Conservation (phyloP, 2,888 invertebrate species). For the Apodemia duryi region DNA sequence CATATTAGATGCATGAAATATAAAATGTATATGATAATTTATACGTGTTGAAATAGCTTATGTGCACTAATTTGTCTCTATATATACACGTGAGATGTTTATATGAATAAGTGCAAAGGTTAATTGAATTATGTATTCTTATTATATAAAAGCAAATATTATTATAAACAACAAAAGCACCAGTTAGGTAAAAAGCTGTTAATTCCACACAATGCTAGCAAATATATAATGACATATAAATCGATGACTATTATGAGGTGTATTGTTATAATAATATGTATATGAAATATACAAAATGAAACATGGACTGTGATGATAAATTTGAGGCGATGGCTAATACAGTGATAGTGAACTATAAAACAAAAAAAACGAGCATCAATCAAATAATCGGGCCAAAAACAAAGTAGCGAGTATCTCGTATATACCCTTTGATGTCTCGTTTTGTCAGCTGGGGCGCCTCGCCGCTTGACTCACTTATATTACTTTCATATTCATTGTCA, state of each 20-base stretch:
- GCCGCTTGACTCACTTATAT: conserved; percentile 75
- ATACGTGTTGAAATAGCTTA: neutral
- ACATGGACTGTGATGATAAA: conserved; percentile 12
- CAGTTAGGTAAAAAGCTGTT: neutral
- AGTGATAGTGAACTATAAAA: conserved; percentile 27
- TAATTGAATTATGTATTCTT: neutral
- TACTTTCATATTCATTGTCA: conserved; percentile 78
- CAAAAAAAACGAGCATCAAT: conserved; percentile 57
- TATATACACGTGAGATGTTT: neutral
- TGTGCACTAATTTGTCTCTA: neutral
- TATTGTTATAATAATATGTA: neutral
- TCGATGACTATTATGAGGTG: neutral
- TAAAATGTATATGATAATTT: neutral
- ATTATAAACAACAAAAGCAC: neutral
- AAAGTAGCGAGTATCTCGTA: conserved; percentile 64
- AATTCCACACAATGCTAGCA: neutral
- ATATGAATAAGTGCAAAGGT: neutral
- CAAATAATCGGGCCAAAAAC: conserved; percentile 61
- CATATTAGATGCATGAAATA: neutral
- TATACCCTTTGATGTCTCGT: conserved; percentile 73
- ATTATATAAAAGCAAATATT: conserved; percentile 11
- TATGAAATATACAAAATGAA: neutral
- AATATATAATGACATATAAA: neutral
- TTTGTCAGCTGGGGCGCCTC: conserved; percentile 70
- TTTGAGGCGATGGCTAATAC: conserved; percentile 17